Evolutionary conservation across 2,888 invertebrate species (phyloP).

Genomic region (Lampropteryx suffumata): DNA sequence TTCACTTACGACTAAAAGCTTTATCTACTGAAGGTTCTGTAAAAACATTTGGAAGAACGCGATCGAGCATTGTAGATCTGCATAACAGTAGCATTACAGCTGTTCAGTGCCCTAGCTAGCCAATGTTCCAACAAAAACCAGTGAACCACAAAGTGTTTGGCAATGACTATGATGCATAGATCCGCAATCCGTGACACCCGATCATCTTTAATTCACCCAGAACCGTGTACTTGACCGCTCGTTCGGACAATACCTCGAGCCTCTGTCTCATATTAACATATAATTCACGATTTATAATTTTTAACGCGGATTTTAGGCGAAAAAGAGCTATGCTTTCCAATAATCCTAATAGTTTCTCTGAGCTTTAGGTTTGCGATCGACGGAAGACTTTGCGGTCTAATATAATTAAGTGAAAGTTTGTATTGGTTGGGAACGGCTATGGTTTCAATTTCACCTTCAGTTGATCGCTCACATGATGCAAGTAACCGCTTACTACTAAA

Average conservation of each 20-base stretch:
- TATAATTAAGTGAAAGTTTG: conserved; percentile 33
- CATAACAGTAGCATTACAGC: no score
- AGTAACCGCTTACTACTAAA: not conserved
- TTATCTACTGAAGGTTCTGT: no score
- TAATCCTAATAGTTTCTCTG: conserved; percentile 10
- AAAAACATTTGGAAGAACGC: no score
- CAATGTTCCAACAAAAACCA: not conserved
- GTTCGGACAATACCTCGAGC: conserved; percentile 8
- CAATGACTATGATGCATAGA: conserved; percentile 3
- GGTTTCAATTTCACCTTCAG: conserved; percentile 23
- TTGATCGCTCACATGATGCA: conserved; percentile 12
- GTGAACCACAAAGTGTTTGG: conserved; percentile 10
- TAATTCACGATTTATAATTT: conserved; percentile 20
- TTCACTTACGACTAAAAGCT: no score
- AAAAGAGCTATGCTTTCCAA: conserved; percentile 13
- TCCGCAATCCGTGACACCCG: conserved; percentile 16
- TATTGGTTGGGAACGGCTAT: conserved; percentile 11
- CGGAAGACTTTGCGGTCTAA: conserved; percentile 27
- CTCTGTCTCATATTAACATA: conserved; percentile 6
- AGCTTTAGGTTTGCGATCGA: conserved; percentile 17
- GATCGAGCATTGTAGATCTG: no score
- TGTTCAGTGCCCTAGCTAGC: not conserved
- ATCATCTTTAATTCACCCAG: conserved; percentile 15
- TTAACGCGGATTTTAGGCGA: conserved; percentile 5
- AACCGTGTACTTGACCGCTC: conserved; percentile 25